Evolutionary conservation across 2,888 invertebrate genomes (phyloP).

Genomic region (Drosophila merina): DNA sequence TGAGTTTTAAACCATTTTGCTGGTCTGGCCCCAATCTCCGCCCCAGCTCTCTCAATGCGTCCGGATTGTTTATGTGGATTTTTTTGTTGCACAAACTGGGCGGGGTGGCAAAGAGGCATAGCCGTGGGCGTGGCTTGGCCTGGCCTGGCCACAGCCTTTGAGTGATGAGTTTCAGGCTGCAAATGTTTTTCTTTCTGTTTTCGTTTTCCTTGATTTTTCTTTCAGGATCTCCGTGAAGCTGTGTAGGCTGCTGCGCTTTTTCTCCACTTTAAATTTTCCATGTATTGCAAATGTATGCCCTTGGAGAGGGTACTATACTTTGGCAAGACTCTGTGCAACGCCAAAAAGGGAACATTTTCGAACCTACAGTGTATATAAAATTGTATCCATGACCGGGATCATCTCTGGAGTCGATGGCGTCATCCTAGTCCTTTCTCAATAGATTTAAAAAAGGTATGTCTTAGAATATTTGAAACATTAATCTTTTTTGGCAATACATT

Average conservation of each 20-base stretch:
- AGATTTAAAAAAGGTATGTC: too few relatives aligned
- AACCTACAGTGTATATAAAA: too few relatives aligned
- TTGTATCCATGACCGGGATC: too few relatives aligned
- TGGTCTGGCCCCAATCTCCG: slow-evolving; percentile 44
- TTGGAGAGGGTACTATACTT: neutral
- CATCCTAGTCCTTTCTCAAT: too few relatives aligned
- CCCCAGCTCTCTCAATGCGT: slow-evolving; percentile 21
- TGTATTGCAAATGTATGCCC: slow-evolving; percentile 44
- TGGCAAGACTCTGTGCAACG: too few relatives aligned
- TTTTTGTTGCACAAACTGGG: slow-evolving; percentile 20
- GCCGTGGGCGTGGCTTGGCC: slow-evolving; percentile 27
- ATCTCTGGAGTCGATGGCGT: too few relatives aligned
- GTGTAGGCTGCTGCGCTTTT: slow-evolving; percentile 37
- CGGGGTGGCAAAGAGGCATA: slow-evolving; percentile 3
- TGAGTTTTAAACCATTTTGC: slow-evolving; percentile 79
- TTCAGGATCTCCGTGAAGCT: slow-evolving; percentile 22
- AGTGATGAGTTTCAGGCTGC: slow-evolving; percentile 67
- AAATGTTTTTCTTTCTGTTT: slow-evolving; percentile 43
- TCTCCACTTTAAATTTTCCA: slow-evolving; percentile 49
- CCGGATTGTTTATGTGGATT: slow-evolving; percentile 53
- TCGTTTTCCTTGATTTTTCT: slow-evolving; percentile 11
- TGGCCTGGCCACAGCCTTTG: slow-evolving; percentile 49
- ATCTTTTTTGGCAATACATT: too few relatives aligned
- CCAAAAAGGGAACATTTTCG: neutral
- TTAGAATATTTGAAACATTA: too few relatives aligned